phyloP scores from a whole-genome alignment of 1,140 invertebrate genomes.

The Papilio xuthus region DNA sequence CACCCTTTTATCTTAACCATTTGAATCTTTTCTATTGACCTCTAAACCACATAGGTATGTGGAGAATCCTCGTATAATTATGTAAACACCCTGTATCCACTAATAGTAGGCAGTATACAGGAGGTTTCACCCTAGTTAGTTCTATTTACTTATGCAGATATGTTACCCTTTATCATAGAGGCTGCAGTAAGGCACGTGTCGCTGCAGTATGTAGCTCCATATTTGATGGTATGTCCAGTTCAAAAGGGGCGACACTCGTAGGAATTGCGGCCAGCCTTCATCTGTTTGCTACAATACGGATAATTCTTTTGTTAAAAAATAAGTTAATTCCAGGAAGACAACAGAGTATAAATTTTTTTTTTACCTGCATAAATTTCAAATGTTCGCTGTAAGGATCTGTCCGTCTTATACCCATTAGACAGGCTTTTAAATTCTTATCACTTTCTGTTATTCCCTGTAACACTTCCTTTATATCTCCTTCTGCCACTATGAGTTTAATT shows the following conservation, averaged over 20 bases:
- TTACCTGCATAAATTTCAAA: conserved; percentile 87
- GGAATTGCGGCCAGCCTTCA: conserved; percentile 91
- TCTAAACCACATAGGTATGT: no score
- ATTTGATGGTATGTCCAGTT: conserved; percentile 95
- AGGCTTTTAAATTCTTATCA: conserved; percentile 88
- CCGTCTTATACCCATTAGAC: conserved; percentile 93
- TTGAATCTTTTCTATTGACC: no score
- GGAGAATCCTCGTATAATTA: no score
- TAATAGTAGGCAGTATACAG: no score
- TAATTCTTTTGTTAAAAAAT: neutral
- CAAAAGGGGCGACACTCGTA: conserved; percentile 93
- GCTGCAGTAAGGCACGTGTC: conserved; percentile 92
- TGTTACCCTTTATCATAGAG: conserved; percentile 92
- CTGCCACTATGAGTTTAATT: conserved; percentile 86
- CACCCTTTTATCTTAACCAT: no score
- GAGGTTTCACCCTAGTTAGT: no score
- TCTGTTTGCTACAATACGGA: conserved; percentile 89
- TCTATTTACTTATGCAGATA: neutral
- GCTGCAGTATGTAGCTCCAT: conserved; percentile 91
- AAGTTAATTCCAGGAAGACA: neutral
- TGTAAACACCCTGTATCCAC: no score
- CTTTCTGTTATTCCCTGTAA: conserved; percentile 84
- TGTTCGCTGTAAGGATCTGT: conserved; percentile 90
- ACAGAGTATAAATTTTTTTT: conserved; percentile 35
- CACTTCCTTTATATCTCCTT: conserved; percentile 87